Base-by-base conservation (phyloP, 1,140 invertebrate species). In the Holotrichia oblita region DNA sequence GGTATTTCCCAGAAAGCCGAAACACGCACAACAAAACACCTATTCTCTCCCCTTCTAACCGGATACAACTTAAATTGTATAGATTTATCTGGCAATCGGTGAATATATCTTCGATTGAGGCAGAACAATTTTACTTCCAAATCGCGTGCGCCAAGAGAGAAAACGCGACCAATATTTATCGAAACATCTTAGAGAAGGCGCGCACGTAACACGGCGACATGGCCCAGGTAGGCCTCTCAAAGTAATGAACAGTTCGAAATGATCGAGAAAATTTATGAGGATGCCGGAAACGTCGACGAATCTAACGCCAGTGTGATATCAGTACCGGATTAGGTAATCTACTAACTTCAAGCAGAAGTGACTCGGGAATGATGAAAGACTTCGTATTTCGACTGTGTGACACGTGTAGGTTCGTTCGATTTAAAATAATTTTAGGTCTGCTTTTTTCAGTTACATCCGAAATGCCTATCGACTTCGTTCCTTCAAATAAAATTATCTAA, bases 141-240 rank as follows among this genome's bases (percentile, higher is more conserved):
- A 69, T 69, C 7, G 22, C 61, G 61, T 69, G 20, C 61, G 61
- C 61, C 22, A 10, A 22, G 61, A 69, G 61, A 69, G 61, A 69
- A 69, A 69, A 69, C 61, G 61, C 61, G 61, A 69, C 61, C 61
- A 69, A 69, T 69, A 69, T 69, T 69, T 69, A 69, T 69, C 61
- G 61, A 69, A 69, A 69, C 61, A 69, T 20, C 61, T 69, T 12
- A 3, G 61, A 27, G 61, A 69, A 22, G 61, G 27, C 61, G 61
- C 61, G 4, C 61, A 34, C 61, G 59, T 20, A 64, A 64, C 59
- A 9, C 8, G 10, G 44, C 44, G n/a, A 14, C 44, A 48, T 48
- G 10, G 48, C 48, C 14, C 48, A 55, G 48, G 48, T 69, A 69
- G 61, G 61, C 61, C 61, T 69, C 61, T 69, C 61, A 69, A 22